Evolutionary conservation across 2,113 vertebrate species (phyloP), one percentile per base, ranked within the genome.

Genomic region (Labeo catla): DNA sequence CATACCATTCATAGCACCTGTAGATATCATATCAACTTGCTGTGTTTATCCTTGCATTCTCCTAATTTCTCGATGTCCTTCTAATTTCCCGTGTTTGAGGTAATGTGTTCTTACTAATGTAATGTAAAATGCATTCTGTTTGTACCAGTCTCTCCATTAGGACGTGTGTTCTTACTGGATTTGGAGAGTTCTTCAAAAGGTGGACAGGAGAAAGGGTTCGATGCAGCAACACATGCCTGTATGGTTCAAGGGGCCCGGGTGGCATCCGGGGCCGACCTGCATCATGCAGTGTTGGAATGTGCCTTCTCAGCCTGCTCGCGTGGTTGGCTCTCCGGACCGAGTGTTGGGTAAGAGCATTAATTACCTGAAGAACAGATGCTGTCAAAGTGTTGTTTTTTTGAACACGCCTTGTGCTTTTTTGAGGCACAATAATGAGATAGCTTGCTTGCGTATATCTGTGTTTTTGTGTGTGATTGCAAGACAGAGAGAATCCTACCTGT

Each of bases 251-350:
- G 92, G 0, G 96, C 97, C 70, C 97, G 93, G 88, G 89, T 99
- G 92, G 97, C 95, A 19, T 96, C 96, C 5, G 93, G 89, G 2
- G 95, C 95, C 8, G 96, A 98, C 88, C 94, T 99, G 89, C 95
- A 83, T 84, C 95, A 94, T 12, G 95, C 96, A 49, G 95, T 98
- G 87, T 88, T 89, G 83, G 96, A 97, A 79, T 99, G 98, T 79
- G 92, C 96, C 88, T 95, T 97, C 0, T 76, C 95, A 0, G 88
- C 88, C 10, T 99, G 98, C 86, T 94, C 96, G 84, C 95, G 91
- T 0, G 97, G 97, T 86, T 99, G 98, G 98, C 94, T 99, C 1
- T 92, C 95, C 0, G 96, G 95, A 0, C 95, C 95, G 88, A 92
- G 91, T 8, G 90, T 96, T 0, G 97, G 97, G 98, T 99, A 96